Evolutionary conservation across 2,888 invertebrate genomes (phyloP).

Genomic region (Cephus spinipes): DNA sequence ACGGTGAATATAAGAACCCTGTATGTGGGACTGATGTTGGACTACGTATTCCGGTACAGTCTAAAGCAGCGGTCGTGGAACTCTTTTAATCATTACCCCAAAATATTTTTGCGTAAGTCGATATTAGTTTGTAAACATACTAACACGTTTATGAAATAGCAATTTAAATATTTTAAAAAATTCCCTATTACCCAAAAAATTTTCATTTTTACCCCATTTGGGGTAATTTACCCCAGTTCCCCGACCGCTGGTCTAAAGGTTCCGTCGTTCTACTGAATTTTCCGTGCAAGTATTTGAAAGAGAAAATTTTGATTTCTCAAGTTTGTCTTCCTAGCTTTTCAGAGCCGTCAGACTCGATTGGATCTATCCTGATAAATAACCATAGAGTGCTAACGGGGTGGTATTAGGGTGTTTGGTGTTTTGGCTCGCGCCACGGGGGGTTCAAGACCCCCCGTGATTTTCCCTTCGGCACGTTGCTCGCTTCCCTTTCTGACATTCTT

Average conservation of each 20-base stretch:
- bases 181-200: too few species aligned
- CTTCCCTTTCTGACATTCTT: not conserved
- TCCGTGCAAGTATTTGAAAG: not conserved
- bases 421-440: constrained; percentile 61
- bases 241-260: not conserved
- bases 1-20: not conserved
- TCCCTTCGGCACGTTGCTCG: constrained; percentile 2
- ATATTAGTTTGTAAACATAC: too few species aligned
- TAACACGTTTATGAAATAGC: too few species aligned
- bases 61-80: not conserved
- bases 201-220: too few species aligned
- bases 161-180: too few species aligned
- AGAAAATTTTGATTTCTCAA: not conserved
- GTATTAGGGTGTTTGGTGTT: constrained; percentile 53
- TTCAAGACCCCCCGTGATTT: constrained; percentile 10
- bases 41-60: not conserved
- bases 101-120: too few species aligned
- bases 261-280: not conserved
- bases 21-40: not conserved
- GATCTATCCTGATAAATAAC: constrained; percentile 60
- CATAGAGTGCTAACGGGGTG: constrained; percentile 30
- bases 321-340: not conserved
- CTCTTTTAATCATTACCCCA: too few species aligned
- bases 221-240: too few species aligned
- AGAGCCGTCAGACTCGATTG: constrained; percentile 39